Base-by-base conservation (phyloP, 2,797 vertebrate species). In the Enteromius trimaculatus region DNA sequence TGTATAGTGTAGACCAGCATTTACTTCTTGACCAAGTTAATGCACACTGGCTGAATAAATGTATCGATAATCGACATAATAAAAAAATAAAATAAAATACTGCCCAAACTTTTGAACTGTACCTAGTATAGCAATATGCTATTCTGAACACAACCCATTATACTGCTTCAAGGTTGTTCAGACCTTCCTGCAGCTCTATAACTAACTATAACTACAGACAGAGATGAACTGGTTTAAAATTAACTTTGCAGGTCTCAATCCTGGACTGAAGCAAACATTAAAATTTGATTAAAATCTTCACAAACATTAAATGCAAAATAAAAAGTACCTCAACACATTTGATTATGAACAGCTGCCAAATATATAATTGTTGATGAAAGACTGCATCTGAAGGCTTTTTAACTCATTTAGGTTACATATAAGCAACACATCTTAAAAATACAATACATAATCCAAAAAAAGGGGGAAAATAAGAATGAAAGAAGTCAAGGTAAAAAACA, bases 321-420 rank as follows among this genome's bases (percentile, higher is more conserved):
- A 86, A 71, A 79, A 75, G 83, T 91, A 88, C 89, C 90, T 90
- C 91, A 92, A 94, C 85, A 93, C 88, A 84, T 92, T 21, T 11
- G 37, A 65, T 92, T 93, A 94, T 91, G 91, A 92, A 92, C 92
- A 95, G 93, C 94, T 94, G 93, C 93, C 93, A 93, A 92, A 93
- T 91, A 92, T 92, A 90, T 92, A 91, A 90, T 93, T 90, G 91
- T 88, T 90, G 87, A 91, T 90, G 65, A 83, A 84, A 78, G 71
- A 78, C 89, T 90, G 88, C 91, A 93, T 91, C 91, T 91, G 92
- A 88, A 88, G 90, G 90, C 92, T 80, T 77, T 79, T 88, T 90
- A 74, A 76, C 42, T 74, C 55, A 77, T 90, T 90, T 88, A 88
- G 89, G 91, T 86, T 77, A 92, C 84, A 91, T 91, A 92, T 89